These are phyloP conservation scores for Lordiphosa fenestrarum DNA, from an alignment of 2,888 invertebrate species.

Conservation along the genomic window DNA sequence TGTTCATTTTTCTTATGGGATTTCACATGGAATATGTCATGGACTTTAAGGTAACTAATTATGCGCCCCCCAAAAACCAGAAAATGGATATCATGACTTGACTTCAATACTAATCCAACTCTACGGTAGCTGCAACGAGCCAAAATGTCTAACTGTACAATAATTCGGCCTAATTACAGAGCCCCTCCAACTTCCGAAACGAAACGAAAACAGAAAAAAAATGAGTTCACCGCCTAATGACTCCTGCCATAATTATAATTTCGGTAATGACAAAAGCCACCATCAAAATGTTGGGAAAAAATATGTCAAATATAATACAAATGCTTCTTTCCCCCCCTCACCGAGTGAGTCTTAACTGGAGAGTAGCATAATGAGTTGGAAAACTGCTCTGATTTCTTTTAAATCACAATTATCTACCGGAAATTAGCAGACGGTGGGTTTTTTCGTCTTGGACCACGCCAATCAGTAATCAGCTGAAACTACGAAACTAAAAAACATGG, in stretches of 20 bases:
- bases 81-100: slow-evolving; percentile 24
- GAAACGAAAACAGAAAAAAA: slow-evolving; percentile 28
- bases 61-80: slow-evolving; percentile 25
- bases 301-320: slow-evolving; percentile 73
- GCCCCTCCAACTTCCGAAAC: slow-evolving; percentile 5
- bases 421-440: slow-evolving; percentile 31
- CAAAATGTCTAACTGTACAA: slow-evolving; percentile 54
- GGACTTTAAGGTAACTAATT: slow-evolving; percentile 61
- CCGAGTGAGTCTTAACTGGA: no score
- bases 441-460: slow-evolving; percentile 35
- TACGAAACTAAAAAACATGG: background rate
- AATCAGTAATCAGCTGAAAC: slow-evolving; percentile 42
- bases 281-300: slow-evolving; percentile 47
- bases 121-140: slow-evolving; percentile 12
- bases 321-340: slow-evolving; percentile 29
- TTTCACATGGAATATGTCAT: slow-evolving; percentile 64
- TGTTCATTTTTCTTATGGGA: slow-evolving; percentile 59
- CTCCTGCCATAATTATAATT: slow-evolving; percentile 71
- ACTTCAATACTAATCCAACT: no score
- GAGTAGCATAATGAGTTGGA: no score
- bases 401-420: slow-evolving; percentile 14
- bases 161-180: slow-evolving; percentile 61
- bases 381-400: no score
- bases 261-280: slow-evolving; percentile 64
- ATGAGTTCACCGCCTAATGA: slow-evolving; percentile 66